Evolutionary conservation across 1,140 invertebrate species (phyloP), one percentile per base, ranked within the genome.

Genomic region (Oryctes rhinoceros): DNA sequence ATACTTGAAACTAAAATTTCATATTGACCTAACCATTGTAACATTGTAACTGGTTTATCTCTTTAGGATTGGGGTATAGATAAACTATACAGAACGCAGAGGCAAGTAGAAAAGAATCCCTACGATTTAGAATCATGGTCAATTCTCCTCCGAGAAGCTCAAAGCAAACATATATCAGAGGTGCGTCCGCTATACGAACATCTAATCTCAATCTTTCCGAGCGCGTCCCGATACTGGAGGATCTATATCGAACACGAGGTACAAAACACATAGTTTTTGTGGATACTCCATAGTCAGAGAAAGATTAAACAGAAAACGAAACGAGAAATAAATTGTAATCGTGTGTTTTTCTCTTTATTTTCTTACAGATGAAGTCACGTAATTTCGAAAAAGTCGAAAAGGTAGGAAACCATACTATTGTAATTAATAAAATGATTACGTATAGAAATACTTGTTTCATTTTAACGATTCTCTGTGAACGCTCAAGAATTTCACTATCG

Each of bases 181-280:
- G 96, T 98, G 10, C 90, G 98, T 71, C 91, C 92, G 10, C 92
- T 99, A 80, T 99, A 98, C 88, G 98, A 99, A 89, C 95, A 95
- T 84, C 90, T 99, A 1, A 96, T 99, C 0, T 89, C 90, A 15
- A 96, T 97, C 18, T 99, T 99, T 87, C 97, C 98, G 6, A 98
- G 97, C 48, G 96, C 97, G 62, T 98, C 98, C 1, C 92, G 97
- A 81, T 99, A 97, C 88, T 99, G 98, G 98, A 99, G 99, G 90
- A 96, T 98, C 82, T 99, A 99, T 89, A 99, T 99, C 85, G 98
- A 99, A 89, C 97, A 99, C 91, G 98, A 99, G 94, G 96, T 97
- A 90, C 65, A 20, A n/a, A 47, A 44, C 9, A 44, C 39, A 44
- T 44, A 44, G 39, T 3, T 44, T 44, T 44, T 44, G 9, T 44